phyloP scores from a whole-genome alignment of 2,888 invertebrate genomes.

The Acrobasis repandana region DNA sequence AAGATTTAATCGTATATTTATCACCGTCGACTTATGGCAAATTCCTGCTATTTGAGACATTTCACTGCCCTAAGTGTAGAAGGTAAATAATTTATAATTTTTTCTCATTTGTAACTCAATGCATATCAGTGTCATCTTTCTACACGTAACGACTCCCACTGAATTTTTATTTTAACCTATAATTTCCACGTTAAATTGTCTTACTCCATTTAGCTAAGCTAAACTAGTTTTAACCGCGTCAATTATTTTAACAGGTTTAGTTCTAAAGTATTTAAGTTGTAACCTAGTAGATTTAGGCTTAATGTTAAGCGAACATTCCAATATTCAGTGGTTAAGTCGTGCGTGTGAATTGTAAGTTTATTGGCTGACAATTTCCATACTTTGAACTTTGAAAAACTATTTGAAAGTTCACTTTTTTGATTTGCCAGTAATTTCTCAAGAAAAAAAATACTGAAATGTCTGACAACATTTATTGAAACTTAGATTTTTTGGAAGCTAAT shows the following conservation, averaged over 20 bases:
- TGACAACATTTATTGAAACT: no score
- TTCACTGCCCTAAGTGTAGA: no score
- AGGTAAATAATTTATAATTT: no score
- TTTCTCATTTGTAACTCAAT: background rate
- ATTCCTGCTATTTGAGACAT: no score
- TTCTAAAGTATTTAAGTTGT: background rate
- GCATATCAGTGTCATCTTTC: background rate
- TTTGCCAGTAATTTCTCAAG: no score
- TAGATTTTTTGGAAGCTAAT: no score
- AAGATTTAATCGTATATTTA: no score
- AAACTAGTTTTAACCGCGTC: background rate
- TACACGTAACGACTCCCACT: constrained; percentile 16
- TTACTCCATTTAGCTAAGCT: background rate
- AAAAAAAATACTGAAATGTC: no score
- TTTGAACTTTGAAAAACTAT: no score
- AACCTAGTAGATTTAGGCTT: constrained; percentile 10
- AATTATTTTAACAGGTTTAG: constrained; percentile 5
- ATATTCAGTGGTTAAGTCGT: constrained; percentile 15
- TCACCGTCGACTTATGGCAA: no score
- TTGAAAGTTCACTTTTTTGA: no score
- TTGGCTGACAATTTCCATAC: constrained; percentile 27
- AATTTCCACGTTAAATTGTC: background rate
- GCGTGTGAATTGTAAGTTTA: background rate
- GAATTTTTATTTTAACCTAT: constrained; percentile 1
- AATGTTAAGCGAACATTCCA: constrained; percentile 5